Evolutionary conservation across 1,140 invertebrate species (phyloP), one percentile per base, ranked within the genome.

Genomic region (Polypedilum pembai): DNA sequence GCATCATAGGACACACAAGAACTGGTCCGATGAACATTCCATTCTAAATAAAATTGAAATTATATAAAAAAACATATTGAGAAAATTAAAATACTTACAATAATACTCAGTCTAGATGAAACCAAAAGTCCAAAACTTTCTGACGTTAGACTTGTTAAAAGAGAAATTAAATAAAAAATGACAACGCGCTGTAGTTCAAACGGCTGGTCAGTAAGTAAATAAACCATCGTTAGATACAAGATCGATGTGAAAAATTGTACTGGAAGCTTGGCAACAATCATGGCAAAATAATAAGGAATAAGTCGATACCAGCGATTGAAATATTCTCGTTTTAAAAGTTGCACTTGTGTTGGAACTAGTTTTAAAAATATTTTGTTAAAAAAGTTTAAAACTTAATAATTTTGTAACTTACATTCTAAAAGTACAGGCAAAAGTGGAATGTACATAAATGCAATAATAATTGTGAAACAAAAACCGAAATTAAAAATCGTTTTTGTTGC

Each of bases 241-340:
- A 91, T 78, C 2, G 90, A 89, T 77, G 93, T 87, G 65, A 92
- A 77, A 40, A 94, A 82, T 84, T 94, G 88, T 0, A 83, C 79
- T 5, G 91, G 91, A 33, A 92, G 84, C 24, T 87, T 87, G 0
- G 94, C 88, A 73, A 94, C 80, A 0, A 93, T 91, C 77, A 94
- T 87, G 0, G 95, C 94, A 8, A 91, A 86, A 81, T 94, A 97
- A 80, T 98, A 98, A 0, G 95, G 90, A 79, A 92, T 92, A 15
- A 97, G 81, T 24, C 90, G 89, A 82, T 97, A 98, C 95, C 95
- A 98, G 77, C 92, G 88, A 81, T 98, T 98, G 78, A 96, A 92
- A 79, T 96, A 91, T 83, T 98, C 96, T 74, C 94, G 84, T 77
- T 94, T 93, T 76, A 98, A 84, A 4, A 95, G 85, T 73, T 90